Conservation (phyloP, 2,888 invertebrate species). For the Conops quadrifasciatus region DNA sequence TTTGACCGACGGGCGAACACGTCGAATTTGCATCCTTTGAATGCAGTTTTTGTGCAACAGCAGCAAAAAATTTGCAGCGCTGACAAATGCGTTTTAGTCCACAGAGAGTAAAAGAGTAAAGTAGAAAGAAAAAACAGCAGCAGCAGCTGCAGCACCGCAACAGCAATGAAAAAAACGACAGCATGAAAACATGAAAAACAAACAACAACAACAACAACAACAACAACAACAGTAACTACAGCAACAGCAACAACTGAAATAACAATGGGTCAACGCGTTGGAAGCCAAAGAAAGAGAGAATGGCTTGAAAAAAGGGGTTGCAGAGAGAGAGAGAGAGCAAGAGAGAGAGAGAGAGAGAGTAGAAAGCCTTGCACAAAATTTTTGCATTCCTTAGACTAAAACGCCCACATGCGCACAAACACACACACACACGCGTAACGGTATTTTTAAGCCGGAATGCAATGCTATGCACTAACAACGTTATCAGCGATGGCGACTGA, state of each 20-base stretch:
- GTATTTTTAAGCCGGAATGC: too few species aligned
- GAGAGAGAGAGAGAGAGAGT: too few species aligned
- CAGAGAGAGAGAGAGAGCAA: too few species aligned
- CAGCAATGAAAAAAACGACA: not conserved
- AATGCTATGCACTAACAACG: too few species aligned
- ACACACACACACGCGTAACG: too few species aligned
- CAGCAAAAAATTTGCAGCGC: constrained; percentile 40
- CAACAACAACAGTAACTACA: constrained; percentile 1
- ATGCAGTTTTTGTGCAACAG: constrained; percentile 36
- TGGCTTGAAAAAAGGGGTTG: too few species aligned
- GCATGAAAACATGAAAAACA: not conserved
- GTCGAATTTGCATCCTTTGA: constrained; percentile 35
- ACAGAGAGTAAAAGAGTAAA: constrained; percentile 10
- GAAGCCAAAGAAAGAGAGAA: too few species aligned
- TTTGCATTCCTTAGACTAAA: too few species aligned
- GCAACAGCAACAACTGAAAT: not conserved
- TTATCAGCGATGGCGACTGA: too few species aligned
- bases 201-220: not conserved
- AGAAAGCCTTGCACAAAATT: too few species aligned
- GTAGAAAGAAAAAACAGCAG: constrained; percentile 15
- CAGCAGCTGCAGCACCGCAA: not conserved
- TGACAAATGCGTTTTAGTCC: constrained; percentile 44
- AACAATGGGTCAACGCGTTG: not conserved
- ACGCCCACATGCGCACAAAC: too few species aligned
- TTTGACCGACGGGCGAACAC: not conserved